Evolutionary conservation across 2,888 invertebrate species (phyloP).

Genomic region (Campaea margaritaria): DNA sequence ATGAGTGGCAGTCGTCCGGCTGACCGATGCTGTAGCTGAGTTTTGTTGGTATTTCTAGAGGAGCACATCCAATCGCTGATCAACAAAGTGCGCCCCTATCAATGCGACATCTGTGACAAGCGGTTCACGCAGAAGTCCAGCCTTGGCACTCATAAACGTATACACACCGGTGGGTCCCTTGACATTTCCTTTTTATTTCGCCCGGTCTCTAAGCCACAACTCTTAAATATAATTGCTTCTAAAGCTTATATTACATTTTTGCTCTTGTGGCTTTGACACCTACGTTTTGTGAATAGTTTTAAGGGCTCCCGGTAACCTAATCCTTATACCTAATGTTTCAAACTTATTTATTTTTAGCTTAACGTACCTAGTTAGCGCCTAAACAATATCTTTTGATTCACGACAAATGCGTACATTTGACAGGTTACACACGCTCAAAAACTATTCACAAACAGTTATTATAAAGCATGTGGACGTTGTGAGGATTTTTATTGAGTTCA

Average conservation of each 20-base stretch:
- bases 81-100: conserved; percentile 86
- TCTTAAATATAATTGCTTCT: conserved; percentile 45
- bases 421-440: conserved; percentile 83
- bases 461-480: conserved; percentile 84
- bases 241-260: conserved; percentile 45
- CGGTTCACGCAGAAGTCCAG: conserved; percentile 94
- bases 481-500: conserved; percentile 72
- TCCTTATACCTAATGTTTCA: conserved; percentile 36
- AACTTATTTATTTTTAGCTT: conserved; percentile 8
- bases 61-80: conserved; percentile 87
- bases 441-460: conserved; percentile 84
- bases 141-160: conserved; percentile 92
- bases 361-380: conserved; percentile 5
- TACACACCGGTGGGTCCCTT: conserved; percentile 89
- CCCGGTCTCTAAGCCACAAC: conserved; percentile 81
- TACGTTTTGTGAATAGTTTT: conserved; percentile 84
- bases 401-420: conserved; percentile 11
- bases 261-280: conserved; percentile 81
- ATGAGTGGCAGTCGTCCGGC: conserved; percentile 58
- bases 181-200: conserved; percentile 75
- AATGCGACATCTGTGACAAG: conserved; percentile 92
- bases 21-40: conserved; percentile 79
- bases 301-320: conserved; percentile 75
- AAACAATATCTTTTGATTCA: conserved; percentile 13
- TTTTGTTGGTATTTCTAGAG: conserved; percentile 85